Evolutionary conservation across 2,113 vertebrate genomes (phyloP), one percentile per base, ranked within the genome.

Genomic region (Chloroceryle aenea): DNA sequence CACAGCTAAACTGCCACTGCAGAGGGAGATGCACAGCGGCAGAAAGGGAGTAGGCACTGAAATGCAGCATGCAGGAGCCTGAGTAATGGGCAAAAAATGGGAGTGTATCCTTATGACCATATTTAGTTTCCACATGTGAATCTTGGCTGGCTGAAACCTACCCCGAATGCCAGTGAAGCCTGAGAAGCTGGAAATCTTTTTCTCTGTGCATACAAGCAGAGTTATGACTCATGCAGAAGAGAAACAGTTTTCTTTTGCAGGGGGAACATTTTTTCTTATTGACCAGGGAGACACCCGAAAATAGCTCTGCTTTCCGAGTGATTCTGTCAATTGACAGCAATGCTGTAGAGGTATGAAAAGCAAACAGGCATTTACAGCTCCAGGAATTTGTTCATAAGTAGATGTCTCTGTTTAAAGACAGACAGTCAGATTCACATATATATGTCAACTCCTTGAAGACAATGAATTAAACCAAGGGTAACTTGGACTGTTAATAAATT

Each of bases 141-240:
- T 96, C 93, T 97, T 92, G 94, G 95, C 95, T 43, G 67, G 80
- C 93, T 97, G 87, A 91, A 61, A 40, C 12, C 93, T 91, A 75
- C 94, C 89, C 95, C 3, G 40, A 93, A 95, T 40, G 86, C 95
- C 95, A 97, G 90, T 78, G 82, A 93, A 93, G 95, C 94, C 96
- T 97, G 76, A 90, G 97, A 97, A 97, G 97, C 79, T 86, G 72
- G 94, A 97, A 79, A 73, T 94, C 97, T 98, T 97, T 94, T 38
- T 34, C 95, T 95, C 91, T 97, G 93, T 80, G 92, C 92, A 93
- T 64, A 90, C 92, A 94, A 95, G 92, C 89, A 90, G 81, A 75
- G 71, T 85, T 95, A 81, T 98, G 97, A 98, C 95, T 98, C 98
- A 98, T 32, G 26, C 87, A 97, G 95, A 95, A 96, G 71, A 95